Evolutionary conservation across 2,888 invertebrate genomes (phyloP), one percentile per base, ranked within the genome.

Genomic region (Magallana nippona): DNA sequence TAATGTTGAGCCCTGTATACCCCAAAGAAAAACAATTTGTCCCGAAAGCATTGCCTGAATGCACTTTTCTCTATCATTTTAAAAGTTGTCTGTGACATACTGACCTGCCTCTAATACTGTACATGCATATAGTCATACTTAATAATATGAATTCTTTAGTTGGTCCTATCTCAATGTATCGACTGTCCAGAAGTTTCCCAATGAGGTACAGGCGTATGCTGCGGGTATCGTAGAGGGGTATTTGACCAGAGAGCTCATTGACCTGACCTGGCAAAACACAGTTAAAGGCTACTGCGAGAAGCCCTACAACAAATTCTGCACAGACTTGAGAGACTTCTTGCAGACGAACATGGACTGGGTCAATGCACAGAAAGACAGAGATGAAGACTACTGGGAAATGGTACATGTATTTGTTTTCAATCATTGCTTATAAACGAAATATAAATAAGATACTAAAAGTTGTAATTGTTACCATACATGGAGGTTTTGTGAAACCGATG

Each of bases 171-270:
- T 98, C 85, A 97, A 97, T 95, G 96, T 98, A 78, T 96, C 97
- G 94, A 97, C 97, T 0, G 96, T 96, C 89, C 95, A 95, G 44
- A 95, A 95, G 3, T 97, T 96, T 94, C 96, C 96, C 0, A 97
- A 98, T 93, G 96, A 96, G 90, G 95, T 97, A 77, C 98, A 98
- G 95, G 97, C 97, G 0, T 97, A 96, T 93, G 96, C 97, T 1
- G 98, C 98, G 1, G 98, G 98, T 8, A 95, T 97, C 71, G 95
- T 97, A 0, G 98, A 98, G 94, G 98, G 97, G 0, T 96, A 96
- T 32, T 94, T 97, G 3, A 97, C 98, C 13, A 83, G 88, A 55
- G 96, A 96, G 86, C 95, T 97, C 84, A 97, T 98, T 89, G 96
- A 96, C 93, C 96, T 96, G 91, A 97, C 97, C 92, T 96, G 97